Conservation (phyloP, 2,113 vertebrate species). For the Steatornis caripensis region DNA sequence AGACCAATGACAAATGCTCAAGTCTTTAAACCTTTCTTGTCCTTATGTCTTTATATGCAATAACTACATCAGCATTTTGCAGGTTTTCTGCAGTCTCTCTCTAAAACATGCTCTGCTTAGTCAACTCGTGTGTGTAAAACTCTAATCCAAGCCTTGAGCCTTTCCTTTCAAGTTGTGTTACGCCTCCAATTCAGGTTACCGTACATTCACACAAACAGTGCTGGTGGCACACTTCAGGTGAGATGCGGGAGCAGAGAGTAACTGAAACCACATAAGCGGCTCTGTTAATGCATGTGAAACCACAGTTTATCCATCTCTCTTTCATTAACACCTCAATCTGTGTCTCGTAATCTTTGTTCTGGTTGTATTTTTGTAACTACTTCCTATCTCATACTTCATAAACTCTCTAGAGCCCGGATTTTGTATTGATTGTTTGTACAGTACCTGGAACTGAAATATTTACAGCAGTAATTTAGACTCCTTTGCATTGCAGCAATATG, state of each 20-base stretch:
- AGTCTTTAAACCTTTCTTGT: not conserved
- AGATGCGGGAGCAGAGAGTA: not conserved
- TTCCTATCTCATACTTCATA: not conserved
- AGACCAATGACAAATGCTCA: not conserved
- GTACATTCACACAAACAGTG: not conserved
- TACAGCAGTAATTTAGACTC: not conserved
- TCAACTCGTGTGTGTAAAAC: not conserved
- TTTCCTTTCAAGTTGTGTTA: not conserved
- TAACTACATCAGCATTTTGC: not conserved
- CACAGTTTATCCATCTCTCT: not conserved
- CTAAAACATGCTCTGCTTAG: not conserved
- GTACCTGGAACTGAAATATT: not conserved
- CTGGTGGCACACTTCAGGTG: not conserved
- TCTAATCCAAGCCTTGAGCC: not conserved
- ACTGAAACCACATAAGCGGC: not conserved
- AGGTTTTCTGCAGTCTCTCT: not conserved
- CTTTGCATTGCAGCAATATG: not conserved
- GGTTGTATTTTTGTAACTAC: not conserved
- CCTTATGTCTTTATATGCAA: not conserved
- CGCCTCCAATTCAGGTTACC: not conserved
- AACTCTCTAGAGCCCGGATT: not conserved
- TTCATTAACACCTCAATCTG: not conserved
- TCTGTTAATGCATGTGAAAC: not conserved
- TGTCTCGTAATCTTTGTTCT: not conserved
- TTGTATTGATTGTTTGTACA: not conserved